These are phyloP conservation scores for Dipodomys ordii DNA, from an alignment of 2,113 vertebrate species.

Conservation along the genomic window DNA sequence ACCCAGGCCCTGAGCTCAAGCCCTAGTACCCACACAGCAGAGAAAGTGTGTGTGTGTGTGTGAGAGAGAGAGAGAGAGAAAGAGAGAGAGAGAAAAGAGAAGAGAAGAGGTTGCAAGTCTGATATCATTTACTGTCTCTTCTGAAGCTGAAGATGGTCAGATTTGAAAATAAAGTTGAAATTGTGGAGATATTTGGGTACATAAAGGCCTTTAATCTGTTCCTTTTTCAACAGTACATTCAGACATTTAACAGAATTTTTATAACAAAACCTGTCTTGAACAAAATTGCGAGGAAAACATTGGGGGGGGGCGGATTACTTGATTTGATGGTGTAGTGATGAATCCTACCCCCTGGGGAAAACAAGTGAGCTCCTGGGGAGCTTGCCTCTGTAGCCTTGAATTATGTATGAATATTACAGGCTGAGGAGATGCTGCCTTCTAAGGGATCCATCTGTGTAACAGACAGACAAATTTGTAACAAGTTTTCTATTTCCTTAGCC, in stretches of 20 bases:
- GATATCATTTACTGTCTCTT: slow-evolving; percentile 15
- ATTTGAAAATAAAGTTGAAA: slow-evolving; percentile 57
- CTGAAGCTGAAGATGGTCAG: slow-evolving; percentile 60
- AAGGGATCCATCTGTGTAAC: slow-evolving; percentile 60
- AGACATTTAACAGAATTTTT: slow-evolving; percentile 58
- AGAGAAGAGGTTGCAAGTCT: neutral
- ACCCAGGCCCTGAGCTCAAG: no score
- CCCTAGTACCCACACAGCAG: no score
- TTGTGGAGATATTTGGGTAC: slow-evolving; percentile 52
- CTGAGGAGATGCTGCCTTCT: slow-evolving; percentile 54
- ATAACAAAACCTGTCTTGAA: slow-evolving; percentile 62
- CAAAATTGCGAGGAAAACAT: slow-evolving; percentile 14
- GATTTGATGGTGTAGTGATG: slow-evolving; percentile 73
- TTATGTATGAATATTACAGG: slow-evolving; percentile 73
- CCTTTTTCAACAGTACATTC: slow-evolving; percentile 62
- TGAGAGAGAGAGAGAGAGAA: no score
- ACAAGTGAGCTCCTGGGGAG: slow-evolving; percentile 58
- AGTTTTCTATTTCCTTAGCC: slow-evolving; percentile 41
- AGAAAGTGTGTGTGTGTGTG: no score
- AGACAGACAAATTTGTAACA: slow-evolving; percentile 57
- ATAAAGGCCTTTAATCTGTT: slow-evolving; percentile 65
- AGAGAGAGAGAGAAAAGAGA: no score
- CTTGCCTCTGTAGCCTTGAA: slow-evolving; percentile 66
- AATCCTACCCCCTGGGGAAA: slow-evolving; percentile 66
- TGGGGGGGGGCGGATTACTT: slow-evolving; percentile 36